Conservation (phyloP, 2,797 vertebrate species). For the Coendou prehensilis region DNA sequence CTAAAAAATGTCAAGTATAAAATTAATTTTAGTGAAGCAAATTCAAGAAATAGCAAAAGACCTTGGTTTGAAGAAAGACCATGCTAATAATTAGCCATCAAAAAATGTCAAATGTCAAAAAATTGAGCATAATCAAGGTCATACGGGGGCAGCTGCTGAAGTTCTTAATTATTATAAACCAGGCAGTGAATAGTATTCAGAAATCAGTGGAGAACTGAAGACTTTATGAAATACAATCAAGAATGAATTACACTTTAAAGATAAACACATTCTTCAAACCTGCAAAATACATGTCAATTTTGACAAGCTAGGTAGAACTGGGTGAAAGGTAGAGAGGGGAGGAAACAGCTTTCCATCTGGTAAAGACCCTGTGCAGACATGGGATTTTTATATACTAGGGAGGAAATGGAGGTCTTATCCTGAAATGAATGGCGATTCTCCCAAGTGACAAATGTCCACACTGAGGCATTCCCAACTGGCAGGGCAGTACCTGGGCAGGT, state of each 20-base stretch:
- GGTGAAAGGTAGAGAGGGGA: not conserved
- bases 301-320: not conserved
- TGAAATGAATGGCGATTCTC: not conserved
- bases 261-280: not conserved
- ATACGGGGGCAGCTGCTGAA: not conserved
- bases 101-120: not conserved
- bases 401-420: conserved; percentile 9
- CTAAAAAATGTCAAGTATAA: conserved; percentile 71
- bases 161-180: conserved; percentile 20
- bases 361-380: not conserved
- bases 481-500: not conserved
- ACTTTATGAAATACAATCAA: conserved; percentile 21
- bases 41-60: conserved; percentile 51
- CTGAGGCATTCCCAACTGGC: not conserved
- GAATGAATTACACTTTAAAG: not conserved
- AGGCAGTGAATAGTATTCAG: not conserved
- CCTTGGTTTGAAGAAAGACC: not conserved
- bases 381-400: not conserved
- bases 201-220: conserved; percentile 25
- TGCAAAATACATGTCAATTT: not conserved
- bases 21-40: conserved; percentile 71
- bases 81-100: conserved; percentile 45
- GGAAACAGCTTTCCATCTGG: not conserved
- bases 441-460: not conserved
- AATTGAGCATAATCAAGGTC: not conserved